Evolutionary conservation across 37 sponge, comb jelly and placozoan genomes (phyloP).

Genomic region (Cliona cf. orientalis): DNA sequence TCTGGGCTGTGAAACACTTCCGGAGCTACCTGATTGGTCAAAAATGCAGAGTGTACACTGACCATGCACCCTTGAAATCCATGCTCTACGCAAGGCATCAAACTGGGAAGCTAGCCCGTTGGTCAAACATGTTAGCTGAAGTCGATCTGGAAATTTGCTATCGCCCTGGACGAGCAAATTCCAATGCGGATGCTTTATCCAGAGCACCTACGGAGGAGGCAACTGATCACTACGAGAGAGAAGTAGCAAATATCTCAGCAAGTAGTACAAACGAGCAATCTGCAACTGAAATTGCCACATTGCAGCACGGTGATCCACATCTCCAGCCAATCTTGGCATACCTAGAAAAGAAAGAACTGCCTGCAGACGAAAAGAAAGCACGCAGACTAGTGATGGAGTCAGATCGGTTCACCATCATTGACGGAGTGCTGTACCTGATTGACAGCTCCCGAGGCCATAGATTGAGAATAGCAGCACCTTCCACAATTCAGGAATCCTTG

Average conservation of each 20-base stretch:
- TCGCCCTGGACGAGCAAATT: slow-evolving; percentile 20
- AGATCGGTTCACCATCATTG: background rate
- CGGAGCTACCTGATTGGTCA: slow-evolving; percentile 63
- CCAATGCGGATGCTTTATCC: slow-evolving; percentile 39
- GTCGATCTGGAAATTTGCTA: slow-evolving; percentile 15
- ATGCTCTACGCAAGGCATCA: slow-evolving; percentile 5
- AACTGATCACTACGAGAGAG: background rate
- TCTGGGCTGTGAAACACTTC: slow-evolving; percentile 5
- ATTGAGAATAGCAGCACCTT: too few relatives aligned
- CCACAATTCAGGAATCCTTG: too few relatives aligned
- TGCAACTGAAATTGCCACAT: too few relatives aligned
- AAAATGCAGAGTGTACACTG: slow-evolving; percentile 30
- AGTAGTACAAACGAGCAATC: too few relatives aligned
- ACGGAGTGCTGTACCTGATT: slow-evolving; percentile 1
- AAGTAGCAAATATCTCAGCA: too few relatives aligned
- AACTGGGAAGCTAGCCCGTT: slow-evolving; percentile 29
- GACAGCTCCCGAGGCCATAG: too few relatives aligned
- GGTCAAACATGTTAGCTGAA: slow-evolving; percentile 2
- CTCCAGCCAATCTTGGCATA: too few relatives aligned
- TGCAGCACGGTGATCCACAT: too few relatives aligned
- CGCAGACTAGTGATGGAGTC: background rate
- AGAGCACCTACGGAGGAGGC: background rate
- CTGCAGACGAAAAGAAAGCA: background rate
- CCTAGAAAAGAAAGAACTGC: background rate
- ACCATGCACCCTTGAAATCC: slow-evolving; percentile 28